Conservation (phyloP, 2,888 invertebrate species). For the Trichacis sp. region DNA sequence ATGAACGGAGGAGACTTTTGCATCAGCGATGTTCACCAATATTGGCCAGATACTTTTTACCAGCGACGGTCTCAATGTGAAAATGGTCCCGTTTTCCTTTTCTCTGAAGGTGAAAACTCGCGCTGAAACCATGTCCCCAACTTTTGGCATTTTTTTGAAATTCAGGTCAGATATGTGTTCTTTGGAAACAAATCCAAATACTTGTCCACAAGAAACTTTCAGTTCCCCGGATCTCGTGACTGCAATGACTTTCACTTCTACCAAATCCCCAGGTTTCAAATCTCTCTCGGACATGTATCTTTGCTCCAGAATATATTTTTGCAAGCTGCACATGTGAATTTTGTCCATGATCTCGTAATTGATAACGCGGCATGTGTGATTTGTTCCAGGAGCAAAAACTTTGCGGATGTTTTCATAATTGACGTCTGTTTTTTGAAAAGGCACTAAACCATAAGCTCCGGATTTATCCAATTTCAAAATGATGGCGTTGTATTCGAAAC, state of each 20-base stretch:
- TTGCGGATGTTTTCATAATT: conserved; percentile 64
- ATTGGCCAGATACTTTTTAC: conserved; percentile 72
- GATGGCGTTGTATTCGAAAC: conserved; percentile 68
- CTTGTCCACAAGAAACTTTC: conserved; percentile 50
- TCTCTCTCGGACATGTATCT: conserved; percentile 69
- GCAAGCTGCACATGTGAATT: conserved; percentile 77
- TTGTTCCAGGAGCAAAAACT: conserved; percentile 70
- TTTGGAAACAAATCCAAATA: conserved; percentile 51
- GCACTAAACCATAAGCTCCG: conserved; percentile 57
- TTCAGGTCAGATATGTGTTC: conserved; percentile 50
- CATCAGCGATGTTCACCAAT: conserved; percentile 71
- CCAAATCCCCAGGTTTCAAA: conserved; percentile 53
- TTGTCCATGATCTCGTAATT: conserved; percentile 77
- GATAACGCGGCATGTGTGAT: conserved; percentile 72
- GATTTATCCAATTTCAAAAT: conserved; percentile 53
- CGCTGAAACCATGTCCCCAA: conserved; percentile 73
- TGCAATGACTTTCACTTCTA: conserved; percentile 51
- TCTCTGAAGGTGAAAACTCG: conserved; percentile 73
- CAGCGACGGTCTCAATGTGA: conserved; percentile 78
- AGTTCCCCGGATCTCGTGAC: conserved; percentile 37
- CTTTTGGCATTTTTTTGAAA: conserved; percentile 60
- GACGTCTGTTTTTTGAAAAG: conserved; percentile 55
- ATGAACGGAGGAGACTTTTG: conserved; percentile 71
- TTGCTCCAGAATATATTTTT: conserved; percentile 72
- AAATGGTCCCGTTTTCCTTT: conserved; percentile 69